Conservation (phyloP, 2,113 vertebrate genomes). For the Tenrec ecaudatus region DNA sequence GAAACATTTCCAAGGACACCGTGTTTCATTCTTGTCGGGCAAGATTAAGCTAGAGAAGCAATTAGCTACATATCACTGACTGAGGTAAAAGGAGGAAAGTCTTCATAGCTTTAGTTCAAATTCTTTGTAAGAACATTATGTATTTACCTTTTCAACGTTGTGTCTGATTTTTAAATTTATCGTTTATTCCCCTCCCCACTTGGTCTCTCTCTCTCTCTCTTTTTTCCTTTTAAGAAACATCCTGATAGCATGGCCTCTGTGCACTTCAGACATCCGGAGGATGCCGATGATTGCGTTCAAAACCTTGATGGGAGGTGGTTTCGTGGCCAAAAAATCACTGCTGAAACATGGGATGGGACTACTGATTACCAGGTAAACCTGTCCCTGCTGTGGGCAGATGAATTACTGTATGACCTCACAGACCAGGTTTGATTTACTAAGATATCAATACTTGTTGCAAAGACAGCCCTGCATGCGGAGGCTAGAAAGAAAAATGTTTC, state of each 20-base stretch:
- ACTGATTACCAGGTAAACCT: conserved; percentile 95
- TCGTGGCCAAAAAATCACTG: conserved; percentile 94
- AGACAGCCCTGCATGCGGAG: conserved; percentile 30
- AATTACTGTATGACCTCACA: not conserved
- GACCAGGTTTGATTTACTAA: conserved; percentile 13
- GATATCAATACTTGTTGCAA: conserved; percentile 33
- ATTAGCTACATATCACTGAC: not conserved
- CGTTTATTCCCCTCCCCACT: not conserved
- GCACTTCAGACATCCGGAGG: conserved; percentile 94
- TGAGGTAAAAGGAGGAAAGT: conserved; percentile 5
- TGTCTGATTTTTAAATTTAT: conserved; percentile 34
- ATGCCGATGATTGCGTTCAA: conserved; percentile 91
- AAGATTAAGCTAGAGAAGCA: conserved; percentile 37
- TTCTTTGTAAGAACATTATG: not conserved
- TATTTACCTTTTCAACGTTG: not conserved
- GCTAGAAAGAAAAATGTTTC: conserved; percentile 29
- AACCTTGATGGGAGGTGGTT: conserved; percentile 97
- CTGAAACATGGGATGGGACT: conserved; percentile 93
- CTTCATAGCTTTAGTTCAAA: not conserved
- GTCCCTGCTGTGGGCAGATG: not conserved
- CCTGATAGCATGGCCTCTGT: conserved; percentile 96
- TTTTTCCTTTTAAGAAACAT: conserved; percentile 90
- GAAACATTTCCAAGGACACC: conserved; percentile 38
- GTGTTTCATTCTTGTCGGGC: conserved; percentile 39
- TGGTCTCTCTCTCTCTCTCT: not conserved